Evolutionary conservation across 1,140 invertebrate genomes (phyloP), one percentile per base, ranked within the genome.

Genomic region (Cydia fagiglandana): DNA sequence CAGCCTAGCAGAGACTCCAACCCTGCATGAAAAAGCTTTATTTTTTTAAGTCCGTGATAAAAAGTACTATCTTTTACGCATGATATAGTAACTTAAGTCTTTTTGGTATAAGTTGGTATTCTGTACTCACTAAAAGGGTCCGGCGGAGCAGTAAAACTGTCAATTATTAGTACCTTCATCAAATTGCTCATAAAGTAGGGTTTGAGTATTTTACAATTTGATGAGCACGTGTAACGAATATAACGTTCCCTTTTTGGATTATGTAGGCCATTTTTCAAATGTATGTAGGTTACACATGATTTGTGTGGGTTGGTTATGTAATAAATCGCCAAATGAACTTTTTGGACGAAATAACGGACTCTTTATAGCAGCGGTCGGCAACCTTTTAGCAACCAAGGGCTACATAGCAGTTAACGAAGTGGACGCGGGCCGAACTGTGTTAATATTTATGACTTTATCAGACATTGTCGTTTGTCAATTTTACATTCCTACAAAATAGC

Each of bases 141-240:
- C 77, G 78, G 78, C 78, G 64, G 34, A 56, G 64, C 75, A 80
- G 81, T 81, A 81, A 83, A 83, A 79, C 56, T 81, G 78, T 79
- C 80, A 79, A 78, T 83, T 83, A 78, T 81, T 78, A 83, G 79
- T 73, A 83, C 78, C 80, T 77, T 81, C 81, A 74, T 81, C 80
- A 81, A 78, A 76, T 73, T 74, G 24, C 47, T 75, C 80, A 79
- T 83, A 83, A 81, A 81, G 73, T 77, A 64, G 73, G 64, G 74
- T 64, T 79, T 77, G 24, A 75, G 17, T 64, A 73, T 56, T 83
- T 81, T 78, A 80, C 75, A 78, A 75, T 74, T 79, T 81, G 77
- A 79, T 81, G 75, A 79, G 75, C 76, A 76, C 73, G 73, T 75
- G 68, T 70, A 75, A 66, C 45, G 73, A 75, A 75, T 17, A 73